phyloP scores from a whole-genome alignment of 2,797 vertebrate genomes.

The Pseudomugil tenellus region DNA sequence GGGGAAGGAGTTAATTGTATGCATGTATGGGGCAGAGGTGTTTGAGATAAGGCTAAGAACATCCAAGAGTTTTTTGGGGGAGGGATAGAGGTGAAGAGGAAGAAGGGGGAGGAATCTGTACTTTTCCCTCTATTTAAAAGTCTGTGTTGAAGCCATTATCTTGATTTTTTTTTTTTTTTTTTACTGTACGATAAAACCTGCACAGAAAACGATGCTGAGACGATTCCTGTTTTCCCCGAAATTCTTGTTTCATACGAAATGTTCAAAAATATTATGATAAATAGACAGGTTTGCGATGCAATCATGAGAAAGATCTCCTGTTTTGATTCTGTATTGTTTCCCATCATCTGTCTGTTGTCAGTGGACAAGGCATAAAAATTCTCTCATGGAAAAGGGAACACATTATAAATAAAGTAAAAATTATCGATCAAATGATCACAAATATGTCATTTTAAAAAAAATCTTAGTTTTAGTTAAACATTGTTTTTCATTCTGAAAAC shows the following conservation, averaged over 20 bases:
- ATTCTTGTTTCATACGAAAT: background rate
- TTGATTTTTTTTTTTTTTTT: constrained; percentile 1
- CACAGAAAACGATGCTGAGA: background rate
- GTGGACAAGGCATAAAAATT: too few relatives aligned
- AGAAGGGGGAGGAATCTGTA: background rate
- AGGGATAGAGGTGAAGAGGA: constrained; percentile 21
- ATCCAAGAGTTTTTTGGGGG: constrained; percentile 50
- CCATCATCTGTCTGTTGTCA: background rate
- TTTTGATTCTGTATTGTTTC: background rate
- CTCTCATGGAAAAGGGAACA: too few relatives aligned
- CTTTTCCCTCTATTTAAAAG: constrained; percentile 7
- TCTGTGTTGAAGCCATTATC: constrained; percentile 9
- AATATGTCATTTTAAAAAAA: background rate
- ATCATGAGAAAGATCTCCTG: background rate
- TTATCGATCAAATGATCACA: background rate
- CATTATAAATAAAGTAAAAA: background rate
- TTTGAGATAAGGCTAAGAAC: constrained; percentile 73
- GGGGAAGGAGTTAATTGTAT: constrained; percentile 75
- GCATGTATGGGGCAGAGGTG: constrained; percentile 64
- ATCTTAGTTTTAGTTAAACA: background rate
- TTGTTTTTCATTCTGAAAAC: background rate
- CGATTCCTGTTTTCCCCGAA: background rate
- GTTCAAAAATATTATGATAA: background rate
- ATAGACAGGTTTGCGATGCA: background rate
- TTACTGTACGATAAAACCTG: background rate